These are phyloP conservation scores for Papilio polytes DNA, from an alignment of 1,140 invertebrate species.

Conservation along the genomic window DNA sequence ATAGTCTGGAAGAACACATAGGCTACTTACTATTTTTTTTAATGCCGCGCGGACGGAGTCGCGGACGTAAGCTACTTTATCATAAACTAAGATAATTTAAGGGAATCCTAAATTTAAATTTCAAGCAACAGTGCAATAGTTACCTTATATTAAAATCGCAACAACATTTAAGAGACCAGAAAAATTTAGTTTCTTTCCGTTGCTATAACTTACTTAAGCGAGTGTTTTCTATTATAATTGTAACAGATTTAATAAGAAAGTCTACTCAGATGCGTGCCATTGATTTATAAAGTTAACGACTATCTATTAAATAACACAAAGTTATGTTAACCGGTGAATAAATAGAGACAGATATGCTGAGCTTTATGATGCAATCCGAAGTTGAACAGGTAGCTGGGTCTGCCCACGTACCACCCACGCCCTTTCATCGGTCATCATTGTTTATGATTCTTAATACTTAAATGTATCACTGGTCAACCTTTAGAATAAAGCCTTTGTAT, in stretches of 20 bases:
- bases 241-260: neutral
- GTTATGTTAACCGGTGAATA: conserved; percentile 32
- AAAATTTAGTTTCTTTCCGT: neutral
- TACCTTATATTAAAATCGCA: neutral
- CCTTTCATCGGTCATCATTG: conserved; percentile 35
- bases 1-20: too few relatives aligned
- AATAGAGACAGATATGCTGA: conserved; percentile 18
- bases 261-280: neutral
- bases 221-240: neutral
- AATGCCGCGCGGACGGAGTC: too few relatives aligned
- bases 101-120: too few relatives aligned
- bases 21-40: too few relatives aligned
- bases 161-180: neutral
- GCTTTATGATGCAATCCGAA: conserved; percentile 32
- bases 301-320: conserved; percentile 15
- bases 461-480: conserved; percentile 7
- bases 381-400: conserved; percentile 31
- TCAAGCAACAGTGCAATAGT: too few relatives aligned
- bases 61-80: neutral
- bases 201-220: too few relatives aligned
- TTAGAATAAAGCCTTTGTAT: neutral
- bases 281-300: neutral
- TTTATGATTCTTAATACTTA: conserved; percentile 29
- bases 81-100: neutral
- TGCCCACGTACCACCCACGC: conserved; percentile 15